A percentile compares a stretch with the other conserved stretches of the same genome.
phyloP scores from a whole-genome alignment of 2,888 invertebrate genomes.

The Ashinkailepas kermadecensis region DNA sequence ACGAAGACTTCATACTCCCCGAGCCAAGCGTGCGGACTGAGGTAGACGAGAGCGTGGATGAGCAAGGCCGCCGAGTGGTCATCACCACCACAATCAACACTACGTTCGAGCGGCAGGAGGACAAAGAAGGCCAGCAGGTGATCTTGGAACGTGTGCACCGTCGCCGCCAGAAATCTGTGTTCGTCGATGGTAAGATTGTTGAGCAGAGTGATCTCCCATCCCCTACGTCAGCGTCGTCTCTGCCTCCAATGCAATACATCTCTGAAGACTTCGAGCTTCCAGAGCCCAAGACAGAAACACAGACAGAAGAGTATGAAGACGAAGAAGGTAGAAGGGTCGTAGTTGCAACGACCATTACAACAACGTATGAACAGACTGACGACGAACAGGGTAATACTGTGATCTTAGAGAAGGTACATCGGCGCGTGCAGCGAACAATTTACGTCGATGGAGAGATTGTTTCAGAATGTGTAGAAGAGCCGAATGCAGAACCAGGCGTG shows the following conservation, averaged over 20 bases:
- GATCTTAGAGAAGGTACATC: neutral
- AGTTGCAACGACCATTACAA: neutral
- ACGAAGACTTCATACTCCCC: neutral
- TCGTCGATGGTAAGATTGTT: neutral
- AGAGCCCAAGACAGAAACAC: slow-evolving; percentile 6
- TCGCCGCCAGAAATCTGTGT: neutral
- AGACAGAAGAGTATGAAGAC: neutral
- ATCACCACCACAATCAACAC: neutral
- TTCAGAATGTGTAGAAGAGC: neutral
- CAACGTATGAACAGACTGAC: neutral
- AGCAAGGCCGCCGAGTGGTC: neutral
- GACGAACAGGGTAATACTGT: neutral
- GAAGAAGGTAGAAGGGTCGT: neutral
- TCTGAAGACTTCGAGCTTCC: neutral
- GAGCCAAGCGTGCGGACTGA: neutral
- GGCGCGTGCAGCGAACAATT: neutral
- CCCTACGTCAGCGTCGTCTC: neutral
- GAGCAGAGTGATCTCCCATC: neutral
- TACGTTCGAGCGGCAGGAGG: neutral
- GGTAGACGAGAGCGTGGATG: neutral
- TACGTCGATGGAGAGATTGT: neutral
- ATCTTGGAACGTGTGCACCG: neutral
- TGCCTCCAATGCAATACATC: neutral
- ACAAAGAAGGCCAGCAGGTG: neutral
- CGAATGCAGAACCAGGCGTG: neutral